Conservation (phyloP, 1,140 invertebrate genomes). For the Nasonia giraulti region DNA sequence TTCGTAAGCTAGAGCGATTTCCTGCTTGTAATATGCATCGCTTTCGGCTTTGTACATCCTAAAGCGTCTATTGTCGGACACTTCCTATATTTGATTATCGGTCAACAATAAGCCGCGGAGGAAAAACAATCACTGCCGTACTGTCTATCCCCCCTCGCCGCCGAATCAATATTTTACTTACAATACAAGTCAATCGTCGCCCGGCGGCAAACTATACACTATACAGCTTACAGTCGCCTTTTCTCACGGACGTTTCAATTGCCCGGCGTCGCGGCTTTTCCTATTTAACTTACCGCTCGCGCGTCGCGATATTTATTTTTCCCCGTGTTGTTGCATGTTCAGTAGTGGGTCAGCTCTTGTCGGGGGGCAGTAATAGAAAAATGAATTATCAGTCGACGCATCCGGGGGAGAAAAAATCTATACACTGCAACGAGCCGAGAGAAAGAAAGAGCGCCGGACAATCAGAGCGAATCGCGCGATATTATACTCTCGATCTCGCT, state of each 20-base stretch:
- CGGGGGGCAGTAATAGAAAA: too few relatives aligned
- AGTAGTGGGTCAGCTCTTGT: too few relatives aligned
- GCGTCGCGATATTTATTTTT: background rate
- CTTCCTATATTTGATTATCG: too few relatives aligned
- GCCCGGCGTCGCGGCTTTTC: background rate
- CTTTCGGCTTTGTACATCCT: too few relatives aligned
- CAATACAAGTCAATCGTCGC: too few relatives aligned
- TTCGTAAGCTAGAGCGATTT: too few relatives aligned
- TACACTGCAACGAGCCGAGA: background rate
- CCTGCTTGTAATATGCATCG: too few relatives aligned
- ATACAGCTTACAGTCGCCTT: background rate
- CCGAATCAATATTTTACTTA: background rate
- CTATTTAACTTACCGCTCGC: background rate
- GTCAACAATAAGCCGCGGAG: too few relatives aligned
- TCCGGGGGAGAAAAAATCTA: background rate
- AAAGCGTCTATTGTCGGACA: too few relatives aligned
- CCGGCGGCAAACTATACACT: background rate
- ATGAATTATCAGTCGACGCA: background rate
- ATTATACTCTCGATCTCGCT: slow-evolving; percentile 66
- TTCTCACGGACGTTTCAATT: background rate
- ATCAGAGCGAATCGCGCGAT: slow-evolving; percentile 61
- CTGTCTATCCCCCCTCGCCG: background rate
- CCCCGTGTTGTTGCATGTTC: background rate
- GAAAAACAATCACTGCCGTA: background rate
- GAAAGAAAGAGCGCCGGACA: slow-evolving; percentile 17